Conservation (phyloP, 2,797 vertebrate species). For the Spinus olivaceus region DNA sequence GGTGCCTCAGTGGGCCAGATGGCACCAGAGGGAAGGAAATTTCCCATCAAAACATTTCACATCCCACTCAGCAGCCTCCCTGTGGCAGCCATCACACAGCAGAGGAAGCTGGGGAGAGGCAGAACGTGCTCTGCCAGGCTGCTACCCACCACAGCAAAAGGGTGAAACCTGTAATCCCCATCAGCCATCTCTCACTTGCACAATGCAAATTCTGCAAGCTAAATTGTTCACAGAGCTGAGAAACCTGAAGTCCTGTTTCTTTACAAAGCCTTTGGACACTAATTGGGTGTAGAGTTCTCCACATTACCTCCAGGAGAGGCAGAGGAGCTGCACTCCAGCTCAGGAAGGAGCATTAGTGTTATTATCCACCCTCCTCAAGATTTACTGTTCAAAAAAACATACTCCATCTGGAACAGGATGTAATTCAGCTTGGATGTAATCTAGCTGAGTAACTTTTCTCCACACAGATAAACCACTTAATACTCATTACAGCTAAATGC, state of each 20-base stretch:
- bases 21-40: not conserved
- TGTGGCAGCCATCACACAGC: not conserved
- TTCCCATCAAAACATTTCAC: not conserved
- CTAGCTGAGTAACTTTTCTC: conserved; percentile 36
- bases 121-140: not conserved
- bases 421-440: conserved; percentile 46
- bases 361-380: conserved; percentile 30
- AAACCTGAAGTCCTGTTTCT: not conserved
- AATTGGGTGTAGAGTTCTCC: not conserved
- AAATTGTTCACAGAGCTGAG: not conserved
- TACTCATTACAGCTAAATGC: conserved; percentile 54
- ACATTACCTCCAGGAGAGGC: not conserved
- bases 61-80: not conserved
- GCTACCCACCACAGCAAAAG: not conserved
- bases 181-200: not conserved
- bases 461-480: conserved; percentile 59
- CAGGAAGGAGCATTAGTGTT: not conserved
- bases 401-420: conserved; percentile 28
- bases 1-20: not conserved
- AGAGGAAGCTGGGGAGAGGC: not conserved
- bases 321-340: not conserved
- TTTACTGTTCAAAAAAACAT: conserved; percentile 34
- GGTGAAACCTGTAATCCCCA: not conserved
- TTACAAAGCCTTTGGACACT: not conserved
- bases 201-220: not conserved